A percentile compares a stretch with the other conserved stretches of the same genome.
These are phyloP conservation scores for Listronotus bonariensis DNA, from an alignment of 1,140 invertebrate species.

Conservation along the genomic window DNA sequence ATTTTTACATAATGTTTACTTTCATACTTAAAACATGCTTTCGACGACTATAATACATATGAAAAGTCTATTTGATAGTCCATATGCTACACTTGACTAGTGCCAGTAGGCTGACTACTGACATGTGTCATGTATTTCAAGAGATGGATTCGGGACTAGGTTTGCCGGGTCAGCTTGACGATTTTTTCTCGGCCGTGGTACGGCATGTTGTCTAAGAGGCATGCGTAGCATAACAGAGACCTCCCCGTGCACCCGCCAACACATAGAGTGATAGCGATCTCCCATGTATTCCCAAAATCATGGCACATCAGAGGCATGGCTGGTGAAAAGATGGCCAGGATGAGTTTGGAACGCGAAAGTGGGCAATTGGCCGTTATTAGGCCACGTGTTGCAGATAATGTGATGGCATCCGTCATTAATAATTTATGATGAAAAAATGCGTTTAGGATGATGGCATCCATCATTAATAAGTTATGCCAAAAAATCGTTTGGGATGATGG, in stretches of 20 bases:
- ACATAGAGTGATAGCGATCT: constrained; percentile 29
- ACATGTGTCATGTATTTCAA: constrained; percentile 37
- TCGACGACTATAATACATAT: too few relatives aligned
- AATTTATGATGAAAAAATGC: too few relatives aligned
- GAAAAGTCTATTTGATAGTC: too few relatives aligned
- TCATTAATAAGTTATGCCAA: too few relatives aligned
- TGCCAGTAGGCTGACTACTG: constrained; percentile 39
- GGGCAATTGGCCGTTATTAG: too few relatives aligned
- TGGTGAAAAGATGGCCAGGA: not conserved
- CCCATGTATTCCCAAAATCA: constrained; percentile 34
- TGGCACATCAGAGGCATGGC: constrained; percentile 22
- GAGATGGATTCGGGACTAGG: constrained; percentile 36
- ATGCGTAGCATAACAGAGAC: constrained; percentile 32
- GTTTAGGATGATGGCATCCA: too few relatives aligned
- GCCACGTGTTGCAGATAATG: too few relatives aligned
- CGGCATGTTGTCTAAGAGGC: constrained; percentile 34
- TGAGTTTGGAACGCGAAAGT: too few relatives aligned
- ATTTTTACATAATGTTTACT: too few relatives aligned
- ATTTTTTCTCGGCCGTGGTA: constrained; percentile 21
- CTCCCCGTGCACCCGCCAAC: constrained; percentile 34
- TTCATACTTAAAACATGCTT: too few relatives aligned
- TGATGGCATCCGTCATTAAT: too few relatives aligned
- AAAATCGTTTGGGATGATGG: too few relatives aligned
- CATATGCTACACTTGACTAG: constrained; percentile 29
- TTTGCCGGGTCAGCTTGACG: constrained; percentile 9